phyloP scores from a whole-genome alignment of 2,888 invertebrate species.

The Drosophila melanosoma region DNA sequence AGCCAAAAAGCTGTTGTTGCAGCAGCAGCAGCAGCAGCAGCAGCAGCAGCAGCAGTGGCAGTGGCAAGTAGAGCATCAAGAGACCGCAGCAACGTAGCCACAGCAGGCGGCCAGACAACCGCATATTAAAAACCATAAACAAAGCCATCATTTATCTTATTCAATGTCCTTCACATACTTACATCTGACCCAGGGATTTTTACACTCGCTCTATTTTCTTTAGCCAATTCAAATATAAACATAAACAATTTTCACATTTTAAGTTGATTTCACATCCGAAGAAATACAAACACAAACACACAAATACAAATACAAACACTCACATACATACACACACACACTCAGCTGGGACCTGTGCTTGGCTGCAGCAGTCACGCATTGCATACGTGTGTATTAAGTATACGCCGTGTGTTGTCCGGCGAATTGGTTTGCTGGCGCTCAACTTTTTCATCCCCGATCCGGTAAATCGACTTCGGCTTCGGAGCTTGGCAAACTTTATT shows the following conservation, averaged over 20 bases:
- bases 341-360: slow-evolving; percentile 14
- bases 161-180: slow-evolving; percentile 79
- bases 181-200: slow-evolving; percentile 54
- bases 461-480: slow-evolving; percentile 43
- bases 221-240: slow-evolving; percentile 64
- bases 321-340: background rate
- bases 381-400: slow-evolving; percentile 75
- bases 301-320: background rate
- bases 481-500: slow-evolving; percentile 62
- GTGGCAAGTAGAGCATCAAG: slow-evolving; percentile 35
- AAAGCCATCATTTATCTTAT: slow-evolving; percentile 78
- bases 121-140: slow-evolving; percentile 60
- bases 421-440: slow-evolving; percentile 45
- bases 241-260: slow-evolving; percentile 81
- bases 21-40: slow-evolving; percentile 22
- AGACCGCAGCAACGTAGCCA: slow-evolving; percentile 47
- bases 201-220: slow-evolving; percentile 32
- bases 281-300: slow-evolving; percentile 28
- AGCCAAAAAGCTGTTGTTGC: slow-evolving; percentile 38
- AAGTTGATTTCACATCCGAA: slow-evolving; percentile 57
- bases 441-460: slow-evolving; percentile 1
- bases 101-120: slow-evolving; percentile 66
- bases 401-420: slow-evolving; percentile 71
- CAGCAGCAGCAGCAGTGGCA: slow-evolving; percentile 29
- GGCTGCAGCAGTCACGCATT: slow-evolving; percentile 69